Conservation (phyloP, 2,888 invertebrate genomes). For the Tiliacea aurago region DNA sequence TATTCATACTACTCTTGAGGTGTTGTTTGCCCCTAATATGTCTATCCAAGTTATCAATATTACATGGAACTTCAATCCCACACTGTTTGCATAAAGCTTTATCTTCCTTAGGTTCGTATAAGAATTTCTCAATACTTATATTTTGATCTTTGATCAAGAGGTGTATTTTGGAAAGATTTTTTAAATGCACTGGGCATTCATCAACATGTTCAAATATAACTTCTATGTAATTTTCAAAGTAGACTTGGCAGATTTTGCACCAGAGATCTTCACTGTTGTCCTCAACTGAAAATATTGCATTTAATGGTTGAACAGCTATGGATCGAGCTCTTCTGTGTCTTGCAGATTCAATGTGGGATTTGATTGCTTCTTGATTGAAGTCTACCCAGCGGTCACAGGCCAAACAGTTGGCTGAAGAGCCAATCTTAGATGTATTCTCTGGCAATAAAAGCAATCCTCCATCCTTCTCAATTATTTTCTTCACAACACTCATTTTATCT, state of each 20-base stretch:
- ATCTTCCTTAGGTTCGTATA: conserved; percentile 74
- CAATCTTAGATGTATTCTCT: conserved; percentile 49
- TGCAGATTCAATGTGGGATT: conserved; percentile 64
- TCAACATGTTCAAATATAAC: conserved; percentile 76
- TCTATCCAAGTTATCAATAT: conserved; percentile 73
- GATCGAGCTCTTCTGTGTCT: conserved; percentile 71
- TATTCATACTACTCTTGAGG: conserved; percentile 21
- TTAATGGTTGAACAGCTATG: conserved; percentile 75
- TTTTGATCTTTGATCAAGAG: conserved; percentile 72
- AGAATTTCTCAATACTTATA: conserved; percentile 74
- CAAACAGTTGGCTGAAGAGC: conserved; percentile 63
- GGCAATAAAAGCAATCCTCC: conserved; percentile 72
- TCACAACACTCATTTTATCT: conserved; percentile 57
- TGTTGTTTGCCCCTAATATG: conserved; percentile 74
- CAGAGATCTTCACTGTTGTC: conserved; percentile 72
- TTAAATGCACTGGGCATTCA: conserved; percentile 68
- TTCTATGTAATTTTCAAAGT: conserved; percentile 76
- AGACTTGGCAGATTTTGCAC: conserved; percentile 79
- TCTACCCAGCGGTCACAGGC: conserved; percentile 68
- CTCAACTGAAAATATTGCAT: conserved; percentile 78
- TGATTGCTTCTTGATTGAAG: conserved; percentile 62
- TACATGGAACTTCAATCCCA: conserved; percentile 72
- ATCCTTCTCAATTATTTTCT: conserved; percentile 67
- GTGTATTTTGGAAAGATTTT: conserved; percentile 67
- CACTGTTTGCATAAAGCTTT: conserved; percentile 75